A percentile compares a stretch with the other conserved stretches of the same genome.
phyloP scores from a whole-genome alignment of 2,888 invertebrate species.

The Meiosimyza decipiens region DNA sequence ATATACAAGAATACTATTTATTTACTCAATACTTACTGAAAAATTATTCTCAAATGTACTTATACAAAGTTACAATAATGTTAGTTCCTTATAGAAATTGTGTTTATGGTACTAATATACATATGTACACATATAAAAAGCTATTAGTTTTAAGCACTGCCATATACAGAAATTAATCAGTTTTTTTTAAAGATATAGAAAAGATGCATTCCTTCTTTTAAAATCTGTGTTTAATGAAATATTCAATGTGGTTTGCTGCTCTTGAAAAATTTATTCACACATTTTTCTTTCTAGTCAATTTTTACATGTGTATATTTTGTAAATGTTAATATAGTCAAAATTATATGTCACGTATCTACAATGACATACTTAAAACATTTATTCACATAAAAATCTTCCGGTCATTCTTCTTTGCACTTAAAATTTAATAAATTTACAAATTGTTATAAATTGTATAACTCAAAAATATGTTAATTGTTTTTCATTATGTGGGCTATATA shows the following conservation, averaged over 20 bases:
- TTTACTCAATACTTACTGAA: too few species aligned
- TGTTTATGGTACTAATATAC: conserved; percentile 40
- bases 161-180: background rate
- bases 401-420: background rate
- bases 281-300: too few species aligned
- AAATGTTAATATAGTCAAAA: too few species aligned
- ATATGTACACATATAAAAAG: background rate
- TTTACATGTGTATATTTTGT: too few species aligned
- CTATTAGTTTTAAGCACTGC: background rate
- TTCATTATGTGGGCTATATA: background rate
- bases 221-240: background rate
- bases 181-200: background rate
- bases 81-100: conserved; percentile 37
- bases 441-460: background rate
- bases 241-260: conserved; percentile 6
- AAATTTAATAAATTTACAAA: background rate
- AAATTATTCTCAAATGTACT: conserved; percentile 31
- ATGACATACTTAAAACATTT: background rate
- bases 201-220: background rate
- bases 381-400: background rate
- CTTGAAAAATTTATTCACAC: background rate
- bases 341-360: too few species aligned
- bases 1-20: too few species aligned
- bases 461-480: background rate
- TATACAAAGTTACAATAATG: conserved; percentile 24